phyloP scores from a whole-genome alignment of 2,113 vertebrate species.

The Pachypanchax playfairii region DNA sequence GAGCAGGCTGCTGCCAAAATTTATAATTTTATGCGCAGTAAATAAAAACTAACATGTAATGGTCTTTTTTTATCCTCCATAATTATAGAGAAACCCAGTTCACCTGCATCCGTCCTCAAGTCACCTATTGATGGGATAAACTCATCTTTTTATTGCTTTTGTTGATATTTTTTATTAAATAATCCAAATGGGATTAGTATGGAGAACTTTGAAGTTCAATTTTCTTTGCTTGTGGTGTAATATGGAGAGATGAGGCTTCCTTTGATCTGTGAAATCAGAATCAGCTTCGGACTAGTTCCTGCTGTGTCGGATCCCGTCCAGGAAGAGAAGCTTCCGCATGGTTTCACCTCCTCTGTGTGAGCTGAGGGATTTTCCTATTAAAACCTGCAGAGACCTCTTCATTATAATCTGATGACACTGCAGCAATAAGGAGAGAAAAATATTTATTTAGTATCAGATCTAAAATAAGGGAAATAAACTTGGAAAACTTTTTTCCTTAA shows the following conservation, averaged over 20 bases:
- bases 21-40: conserved; percentile 35
- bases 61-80: no score
- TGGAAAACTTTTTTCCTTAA: not conserved
- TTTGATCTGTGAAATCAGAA: conserved; percentile 75
- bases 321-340: conserved; percentile 60
- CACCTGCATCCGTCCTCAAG: conserved; percentile 39
- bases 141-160: conserved; percentile 42
- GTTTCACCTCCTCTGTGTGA: conserved; percentile 35
- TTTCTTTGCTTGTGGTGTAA: conserved; percentile 31
- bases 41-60: conserved; percentile 3
- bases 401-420: conserved; percentile 38
- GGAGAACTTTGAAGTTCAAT: conserved; percentile 60
- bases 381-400: conserved; percentile 32
- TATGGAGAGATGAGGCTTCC: conserved; percentile 48
- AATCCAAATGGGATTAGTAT: conserved; percentile 70
- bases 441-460: conserved; percentile 6
- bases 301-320: conserved; percentile 44
- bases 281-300: conserved; percentile 52
- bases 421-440: conserved; percentile 1
- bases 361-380: conserved; percentile 47
- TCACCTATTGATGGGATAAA: conserved; percentile 32
- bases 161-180: conserved; percentile 58
- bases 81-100: not conserved
- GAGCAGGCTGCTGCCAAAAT: conserved; percentile 59
- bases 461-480: not conserved